Evolutionary conservation across 2,888 invertebrate species (phyloP).

Genomic region (Ectobius pallidus): DNA sequence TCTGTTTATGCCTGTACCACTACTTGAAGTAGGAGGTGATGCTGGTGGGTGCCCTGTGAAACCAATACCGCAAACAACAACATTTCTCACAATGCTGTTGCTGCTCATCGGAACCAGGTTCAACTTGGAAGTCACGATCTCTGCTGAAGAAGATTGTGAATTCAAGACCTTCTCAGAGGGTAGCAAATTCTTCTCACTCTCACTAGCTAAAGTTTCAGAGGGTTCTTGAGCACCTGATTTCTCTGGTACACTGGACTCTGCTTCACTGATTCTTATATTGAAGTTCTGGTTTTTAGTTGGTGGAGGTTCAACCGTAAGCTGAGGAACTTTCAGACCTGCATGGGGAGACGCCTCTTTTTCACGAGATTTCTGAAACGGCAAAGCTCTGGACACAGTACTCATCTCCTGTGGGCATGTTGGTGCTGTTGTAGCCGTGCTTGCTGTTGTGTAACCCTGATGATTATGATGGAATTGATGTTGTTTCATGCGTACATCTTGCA

Average conservation of each 20-base stretch:
- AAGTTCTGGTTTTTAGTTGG: not conserved
- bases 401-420: not conserved
- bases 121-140: not conserved
- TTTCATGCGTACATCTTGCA: conserved; percentile 73
- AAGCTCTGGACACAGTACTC: not conserved
- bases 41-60: conserved; percentile 49
- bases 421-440: not conserved
- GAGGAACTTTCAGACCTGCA: not conserved
- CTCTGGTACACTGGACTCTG: not conserved
- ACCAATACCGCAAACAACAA: conserved; percentile 68
- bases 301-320: not conserved
- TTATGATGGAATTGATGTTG: conserved; percentile 54
- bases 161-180: not conserved
- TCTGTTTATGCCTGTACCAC: not conserved
- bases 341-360: not conserved
- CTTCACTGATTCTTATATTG: not conserved
- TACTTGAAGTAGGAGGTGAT: conserved; percentile 13
- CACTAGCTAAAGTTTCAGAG: not conserved
- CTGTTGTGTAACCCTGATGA: conserved; percentile 14
- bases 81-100: conserved; percentile 58
- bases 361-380: not conserved
- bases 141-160: not conserved
- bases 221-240: not conserved
- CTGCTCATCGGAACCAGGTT: conserved; percentile 12
- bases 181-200: not conserved